Base-by-base conservation (phyloP, 1,140 invertebrate genomes). In the Philopotamus ludificatus region DNA sequence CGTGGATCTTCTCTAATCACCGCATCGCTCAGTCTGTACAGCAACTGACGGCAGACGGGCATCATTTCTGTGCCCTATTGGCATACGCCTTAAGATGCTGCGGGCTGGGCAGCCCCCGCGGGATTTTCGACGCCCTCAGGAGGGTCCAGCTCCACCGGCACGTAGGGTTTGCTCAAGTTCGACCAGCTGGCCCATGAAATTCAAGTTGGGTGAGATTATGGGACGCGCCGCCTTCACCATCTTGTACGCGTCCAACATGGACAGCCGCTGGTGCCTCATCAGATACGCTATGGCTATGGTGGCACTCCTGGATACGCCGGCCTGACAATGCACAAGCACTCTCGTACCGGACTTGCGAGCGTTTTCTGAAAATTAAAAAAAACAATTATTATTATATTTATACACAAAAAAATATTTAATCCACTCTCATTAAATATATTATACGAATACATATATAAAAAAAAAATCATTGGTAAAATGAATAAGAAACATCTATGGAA, bases 171-270 rank as follows among this genome's bases (percentile, higher is more conserved):
- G 86, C 74, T 96, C 93, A 71, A 94, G 85, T 73, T 97, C 93
- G 34, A 93, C 79, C 70, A 99, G 82, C 78, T 98, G 95, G 8
- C 90, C 93, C 88, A 99, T 95, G 79, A 99, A 99, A 75, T 98
- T 98, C 47, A 98, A 86, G 79, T 99, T 97, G 0, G 95, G 95
- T 49, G 94, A 95, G 71, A 98, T 97, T 75, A 97, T 97, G 23
- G 88, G 86, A 50, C 95, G 83, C 47, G 88, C 87, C 47, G 84
- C 84, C 74, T 96, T 94, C 34, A 98, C 94, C 72, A 89, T 85
- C 70, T 90, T 87, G 80, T 94, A 97, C 1, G 94, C 93, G 71
- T 97, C 92, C 22, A 92, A 83, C 84, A 95, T 92, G n/a, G 87
- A 87, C 73, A 95, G 77, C 49, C 87, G 85, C 71, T 90, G 89